These are phyloP conservation scores for Bryconaethiops microstoma DNA, from an alignment of 2,797 vertebrate genomes.

Conservation along the genomic window DNA sequence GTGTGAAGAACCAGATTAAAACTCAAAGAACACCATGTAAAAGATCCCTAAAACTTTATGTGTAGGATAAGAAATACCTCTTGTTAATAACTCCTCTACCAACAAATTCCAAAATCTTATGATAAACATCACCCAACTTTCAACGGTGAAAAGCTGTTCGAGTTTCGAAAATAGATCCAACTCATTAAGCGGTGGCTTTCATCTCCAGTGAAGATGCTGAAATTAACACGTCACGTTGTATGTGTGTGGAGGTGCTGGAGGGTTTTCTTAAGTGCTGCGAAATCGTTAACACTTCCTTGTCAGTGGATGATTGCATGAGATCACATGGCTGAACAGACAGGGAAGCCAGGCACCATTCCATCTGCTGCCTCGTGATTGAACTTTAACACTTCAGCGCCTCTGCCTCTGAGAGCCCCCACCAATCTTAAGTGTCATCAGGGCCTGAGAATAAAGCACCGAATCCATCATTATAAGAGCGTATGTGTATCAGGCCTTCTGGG, in stretches of 20 bases:
- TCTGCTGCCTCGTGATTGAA: slow-evolving; percentile 49
- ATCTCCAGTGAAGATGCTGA: slow-evolving; percentile 1
- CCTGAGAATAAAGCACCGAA: slow-evolving; percentile 23
- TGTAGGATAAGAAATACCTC: too few species aligned
- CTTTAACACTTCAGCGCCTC: slow-evolving; percentile 33
- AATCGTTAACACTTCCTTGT: slow-evolving; percentile 38
- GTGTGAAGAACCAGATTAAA: neutral
- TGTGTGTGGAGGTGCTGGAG: slow-evolving; percentile 18
- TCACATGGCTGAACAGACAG: slow-evolving; percentile 28
- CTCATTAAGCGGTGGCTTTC: slow-evolving; percentile 11
- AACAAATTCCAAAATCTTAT: neutral
- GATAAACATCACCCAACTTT: neutral
- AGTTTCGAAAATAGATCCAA: slow-evolving; percentile 19
- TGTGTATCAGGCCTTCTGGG: neutral
- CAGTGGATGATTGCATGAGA: slow-evolving; percentile 39
- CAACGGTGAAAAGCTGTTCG: neutral
- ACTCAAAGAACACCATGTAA: neutral
- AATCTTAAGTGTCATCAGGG: slow-evolving; percentile 18
- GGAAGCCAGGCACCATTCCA: slow-evolving; percentile 29
- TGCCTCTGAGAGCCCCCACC: slow-evolving; percentile 12
- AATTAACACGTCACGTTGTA: slow-evolving; percentile 31
- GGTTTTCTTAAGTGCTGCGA: slow-evolving; percentile 28
- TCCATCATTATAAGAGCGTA: slow-evolving; percentile 1
- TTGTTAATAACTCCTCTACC: neutral
- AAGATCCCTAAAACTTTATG: neutral